Evolutionary conservation across 2,113 vertebrate genomes (phyloP).

Genomic region (Aplodontia rufa): DNA sequence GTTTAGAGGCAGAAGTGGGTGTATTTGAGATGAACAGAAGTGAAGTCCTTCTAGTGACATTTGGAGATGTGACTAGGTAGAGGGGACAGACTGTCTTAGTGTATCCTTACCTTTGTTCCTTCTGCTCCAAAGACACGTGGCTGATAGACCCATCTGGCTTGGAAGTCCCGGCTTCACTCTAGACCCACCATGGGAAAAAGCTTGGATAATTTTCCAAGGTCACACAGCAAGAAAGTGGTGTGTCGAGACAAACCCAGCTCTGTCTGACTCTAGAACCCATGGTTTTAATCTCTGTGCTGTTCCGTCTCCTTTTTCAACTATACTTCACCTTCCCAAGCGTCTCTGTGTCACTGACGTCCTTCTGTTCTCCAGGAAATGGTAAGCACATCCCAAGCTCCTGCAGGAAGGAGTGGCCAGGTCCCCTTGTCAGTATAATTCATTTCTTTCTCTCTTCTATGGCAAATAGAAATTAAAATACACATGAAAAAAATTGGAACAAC

Average conservation of each 20-base stretch:
- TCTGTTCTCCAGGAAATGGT: constrained; percentile 19
- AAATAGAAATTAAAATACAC: constrained; percentile 5
- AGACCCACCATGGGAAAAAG: not conserved
- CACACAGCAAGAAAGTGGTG: not conserved
- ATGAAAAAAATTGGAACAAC: not conserved
- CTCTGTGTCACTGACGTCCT: not conserved
- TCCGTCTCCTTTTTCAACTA: not conserved
- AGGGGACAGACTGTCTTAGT: not conserved
- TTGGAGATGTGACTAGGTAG: not conserved
- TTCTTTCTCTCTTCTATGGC: not conserved
- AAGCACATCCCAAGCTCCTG: not conserved
- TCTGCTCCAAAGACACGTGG: not conserved
- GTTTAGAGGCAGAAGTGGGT: not conserved
- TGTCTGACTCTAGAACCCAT: not conserved
- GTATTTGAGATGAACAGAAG: not conserved
- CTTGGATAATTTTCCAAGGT: not conserved
- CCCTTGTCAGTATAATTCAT: not conserved
- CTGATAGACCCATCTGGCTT: not conserved
- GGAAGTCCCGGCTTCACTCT: not conserved
- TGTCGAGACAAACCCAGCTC: not conserved
- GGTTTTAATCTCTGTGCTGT: not conserved
- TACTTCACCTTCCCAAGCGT: not conserved
- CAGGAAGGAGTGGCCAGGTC: not conserved
- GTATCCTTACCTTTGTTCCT: not conserved
- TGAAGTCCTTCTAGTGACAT: not conserved